These are phyloP conservation scores for Sylvia atricapilla DNA, from an alignment of 2,113 vertebrate genomes.

Conservation along the genomic window DNA sequence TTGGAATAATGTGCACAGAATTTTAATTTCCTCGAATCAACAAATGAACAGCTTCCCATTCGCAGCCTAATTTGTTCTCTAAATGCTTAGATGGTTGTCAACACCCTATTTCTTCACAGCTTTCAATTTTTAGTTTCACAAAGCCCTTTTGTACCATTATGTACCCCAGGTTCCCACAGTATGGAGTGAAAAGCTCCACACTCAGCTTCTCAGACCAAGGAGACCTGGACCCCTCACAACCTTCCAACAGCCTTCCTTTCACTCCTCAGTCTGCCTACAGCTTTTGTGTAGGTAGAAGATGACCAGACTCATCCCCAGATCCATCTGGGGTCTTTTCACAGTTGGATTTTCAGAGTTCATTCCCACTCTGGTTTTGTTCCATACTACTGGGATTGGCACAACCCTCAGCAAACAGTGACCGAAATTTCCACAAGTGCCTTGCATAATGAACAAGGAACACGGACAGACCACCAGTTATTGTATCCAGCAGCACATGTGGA, in stretches of 20 bases:
- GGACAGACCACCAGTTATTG: background rate
- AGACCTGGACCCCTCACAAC: background rate
- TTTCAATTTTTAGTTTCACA: background rate
- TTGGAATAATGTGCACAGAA: background rate
- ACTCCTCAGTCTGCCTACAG: background rate
- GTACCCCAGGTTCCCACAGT: background rate
- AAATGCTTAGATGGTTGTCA: background rate
- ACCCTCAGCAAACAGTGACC: background rate
- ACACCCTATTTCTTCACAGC: background rate
- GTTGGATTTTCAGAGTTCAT: background rate
- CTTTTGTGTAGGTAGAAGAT: background rate
- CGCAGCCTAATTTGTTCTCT: background rate
- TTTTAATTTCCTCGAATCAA: background rate
- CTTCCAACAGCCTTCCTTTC: background rate
- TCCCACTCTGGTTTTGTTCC: background rate
- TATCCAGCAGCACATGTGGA: background rate
- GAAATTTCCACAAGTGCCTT: background rate
- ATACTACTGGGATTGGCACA: background rate
- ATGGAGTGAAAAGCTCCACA: background rate
- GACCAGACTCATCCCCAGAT: background rate
- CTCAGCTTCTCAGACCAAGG: background rate
- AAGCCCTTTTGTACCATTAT: background rate
- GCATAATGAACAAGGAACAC: background rate
- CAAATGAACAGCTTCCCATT: background rate
- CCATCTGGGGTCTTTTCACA: background rate